Base-by-base conservation (phyloP, 2,113 vertebrate species). In the Gracilinanus agilis region DNA sequence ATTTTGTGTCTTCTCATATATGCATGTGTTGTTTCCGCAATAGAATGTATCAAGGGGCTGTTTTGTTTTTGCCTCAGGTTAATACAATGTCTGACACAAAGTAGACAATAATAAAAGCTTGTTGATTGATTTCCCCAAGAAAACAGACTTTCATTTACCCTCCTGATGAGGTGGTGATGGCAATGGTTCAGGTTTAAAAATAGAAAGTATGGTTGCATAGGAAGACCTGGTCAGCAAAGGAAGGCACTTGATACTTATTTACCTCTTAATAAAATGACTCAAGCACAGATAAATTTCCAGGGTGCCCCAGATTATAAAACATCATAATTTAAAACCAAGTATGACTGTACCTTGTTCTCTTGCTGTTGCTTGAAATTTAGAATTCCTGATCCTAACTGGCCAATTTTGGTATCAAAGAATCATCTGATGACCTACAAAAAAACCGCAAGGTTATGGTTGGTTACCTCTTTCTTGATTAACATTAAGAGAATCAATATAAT, bases 351-450 rank as follows among this genome's bases (percentile, higher is more conserved):
- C 96, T 97, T 95, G 25, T 96, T 93, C 58, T 93, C 97, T 96
- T 96, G 90, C 49, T 93, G 93, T 90, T 97, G 98, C 97, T 98
- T 98, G 94, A 99, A 98, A 91, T 96, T 97, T 95, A 98, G 97
- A 93, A 96, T 98, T 98, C 99, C 96, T 55, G 97, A 95, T 93
- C 95, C 96, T 97, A 98, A 93, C 98, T 99, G 91, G 92, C 97
- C 96, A 98, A 55, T 94, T 96, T 96, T 92, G 98, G 95, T 93
- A 98, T 97, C 94, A 97, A 94, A 93, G 98, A 98, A 97, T 97
- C 97, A 96, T 98, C 99, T 98, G 98, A 98, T 95, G 97, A 97
- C 96, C 99, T 99, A 94, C 58, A 97, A 96, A 83, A 96, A 92
- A 96, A 96, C 96, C 54, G 88, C 29, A 61, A 83, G 91, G 9